Conservation (phyloP, 2,797 vertebrate genomes). For the Emydoidea blandingii region DNA sequence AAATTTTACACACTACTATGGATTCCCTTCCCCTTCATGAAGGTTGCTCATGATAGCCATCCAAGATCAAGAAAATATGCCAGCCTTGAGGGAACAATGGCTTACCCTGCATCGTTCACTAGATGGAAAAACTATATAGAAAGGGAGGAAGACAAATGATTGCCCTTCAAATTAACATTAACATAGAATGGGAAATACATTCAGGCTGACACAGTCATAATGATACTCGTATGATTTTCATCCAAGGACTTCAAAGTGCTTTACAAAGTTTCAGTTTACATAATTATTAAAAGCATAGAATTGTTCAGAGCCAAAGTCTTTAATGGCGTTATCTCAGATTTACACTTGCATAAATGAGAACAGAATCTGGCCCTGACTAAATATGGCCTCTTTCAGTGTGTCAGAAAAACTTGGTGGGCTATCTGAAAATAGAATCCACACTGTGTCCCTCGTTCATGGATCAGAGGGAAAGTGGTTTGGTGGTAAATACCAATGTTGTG, state of each 20-base stretch:
- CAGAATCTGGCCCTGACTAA: conserved; percentile 2
- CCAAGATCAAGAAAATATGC: conserved; percentile 31
- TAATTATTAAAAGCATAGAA: conserved; percentile 23
- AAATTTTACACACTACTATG: conserved; percentile 61
- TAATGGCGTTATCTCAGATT: not conserved
- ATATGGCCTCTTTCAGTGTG: not conserved
- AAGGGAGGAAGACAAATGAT: not conserved
- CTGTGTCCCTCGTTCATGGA: not conserved
- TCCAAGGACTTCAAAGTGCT: conserved; percentile 20
- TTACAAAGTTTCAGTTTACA: conserved; percentile 25
- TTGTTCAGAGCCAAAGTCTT: conserved; percentile 15
- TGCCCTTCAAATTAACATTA: too few species aligned
- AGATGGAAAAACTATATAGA: conserved; percentile 14
- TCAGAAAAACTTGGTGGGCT: not conserved
- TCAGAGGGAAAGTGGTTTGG: too few species aligned
- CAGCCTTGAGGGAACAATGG: conserved; percentile 48
- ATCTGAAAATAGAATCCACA: not conserved
- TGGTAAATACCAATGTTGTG: too few species aligned
- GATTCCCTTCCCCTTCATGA: conserved; percentile 59
- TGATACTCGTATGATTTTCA: not conserved
- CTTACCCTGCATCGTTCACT: conserved; percentile 62
- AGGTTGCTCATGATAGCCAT: conserved; percentile 52
- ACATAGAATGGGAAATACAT: too few species aligned
- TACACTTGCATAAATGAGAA: not conserved
- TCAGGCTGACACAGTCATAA: too few species aligned